Evolutionary conservation across 2,113 vertebrate species (phyloP).

Genomic region (Anarhynchus alexandrinus): DNA sequence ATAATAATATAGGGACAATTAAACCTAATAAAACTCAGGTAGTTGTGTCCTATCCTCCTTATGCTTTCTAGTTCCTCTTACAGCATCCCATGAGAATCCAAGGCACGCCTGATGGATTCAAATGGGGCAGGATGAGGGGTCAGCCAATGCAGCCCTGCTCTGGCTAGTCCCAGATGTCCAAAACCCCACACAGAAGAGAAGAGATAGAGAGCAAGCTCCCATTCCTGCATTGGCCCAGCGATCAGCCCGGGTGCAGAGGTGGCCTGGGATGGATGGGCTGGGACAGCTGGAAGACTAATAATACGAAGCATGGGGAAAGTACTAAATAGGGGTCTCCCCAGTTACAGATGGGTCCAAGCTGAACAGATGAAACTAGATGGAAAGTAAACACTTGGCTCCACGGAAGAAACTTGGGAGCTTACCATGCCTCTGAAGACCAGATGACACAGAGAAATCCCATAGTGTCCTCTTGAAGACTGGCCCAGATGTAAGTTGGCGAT

Average conservation of each 20-base stretch:
- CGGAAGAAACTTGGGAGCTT: neutral
- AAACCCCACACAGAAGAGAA: neutral
- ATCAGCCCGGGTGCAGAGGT: neutral
- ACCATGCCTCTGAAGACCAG: neutral
- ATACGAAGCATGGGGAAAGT: neutral
- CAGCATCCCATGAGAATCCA: neutral
- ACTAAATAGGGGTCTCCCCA: neutral
- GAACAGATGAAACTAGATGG: neutral
- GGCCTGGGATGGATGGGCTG: neutral
- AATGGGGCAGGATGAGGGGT: neutral
- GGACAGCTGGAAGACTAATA: neutral
- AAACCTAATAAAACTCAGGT: constrained; percentile 9
- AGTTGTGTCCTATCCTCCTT: neutral
- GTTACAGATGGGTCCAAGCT: neutral
- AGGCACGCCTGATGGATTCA: neutral
- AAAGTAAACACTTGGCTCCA: neutral
- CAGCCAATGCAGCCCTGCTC: neutral
- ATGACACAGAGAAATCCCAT: neutral
- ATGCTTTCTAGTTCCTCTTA: neutral
- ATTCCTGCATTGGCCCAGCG: neutral
- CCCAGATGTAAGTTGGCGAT: neutral
- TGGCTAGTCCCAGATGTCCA: neutral
- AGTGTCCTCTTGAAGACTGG: neutral
- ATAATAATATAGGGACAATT: neutral
- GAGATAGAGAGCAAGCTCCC: neutral